Base-by-base conservation (phyloP, 2,113 vertebrate species). In the Mormyrus iriodes region DNA sequence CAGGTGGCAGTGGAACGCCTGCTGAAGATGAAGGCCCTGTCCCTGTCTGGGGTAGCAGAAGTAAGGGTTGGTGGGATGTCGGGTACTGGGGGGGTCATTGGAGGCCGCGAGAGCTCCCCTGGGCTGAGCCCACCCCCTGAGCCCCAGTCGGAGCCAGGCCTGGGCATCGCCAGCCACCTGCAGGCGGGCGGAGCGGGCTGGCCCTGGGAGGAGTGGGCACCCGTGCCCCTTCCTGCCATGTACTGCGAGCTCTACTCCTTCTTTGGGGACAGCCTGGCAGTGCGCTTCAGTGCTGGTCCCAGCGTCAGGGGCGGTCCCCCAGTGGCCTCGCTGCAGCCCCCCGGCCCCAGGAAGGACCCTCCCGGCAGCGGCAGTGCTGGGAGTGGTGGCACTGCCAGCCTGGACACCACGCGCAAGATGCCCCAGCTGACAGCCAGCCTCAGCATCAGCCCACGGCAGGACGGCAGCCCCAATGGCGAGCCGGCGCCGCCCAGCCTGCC, bases 1-100 rank as follows among this genome's bases (percentile, higher is more conserved):
- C 92, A 98, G 98, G 97, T 98, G 93, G 98, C 97, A 0, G 97
- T 98, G 2, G 98, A 99, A 93, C 96, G 97, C 0, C 92, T 99
- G 87, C 93, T 99, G 76, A 98, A 98, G 94, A 98, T 97, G 97
- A 98, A 98, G 90, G 96, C 97, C 0, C 91, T 95, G 90, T 95
- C 95, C 12, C 92, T 94, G 46, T 94, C 94, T 5, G 90, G 90
- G 89, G 4, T 93, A 1, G 90, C 91, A 52, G 95, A 95, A 10
- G 93, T 93, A 0, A 44, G 31, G 1, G 24, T 90, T 0, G 3
- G 69, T 0, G 17, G 86, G 55, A 90, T 91, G 42, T 65, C 86
- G 0, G 93, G 88, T 86, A 93, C 92, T 1, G 90, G 35, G 0
- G 93, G 90, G 0, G 85, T 88, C 21, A 87, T 84, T 89, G 95